Percentiles rank a stretch among this genome's conserved stretches.
These are phyloP conservation scores for Heliangelus exortis DNA, from an alignment of 2,797 vertebrate genomes.

Conservation along the genomic window DNA sequence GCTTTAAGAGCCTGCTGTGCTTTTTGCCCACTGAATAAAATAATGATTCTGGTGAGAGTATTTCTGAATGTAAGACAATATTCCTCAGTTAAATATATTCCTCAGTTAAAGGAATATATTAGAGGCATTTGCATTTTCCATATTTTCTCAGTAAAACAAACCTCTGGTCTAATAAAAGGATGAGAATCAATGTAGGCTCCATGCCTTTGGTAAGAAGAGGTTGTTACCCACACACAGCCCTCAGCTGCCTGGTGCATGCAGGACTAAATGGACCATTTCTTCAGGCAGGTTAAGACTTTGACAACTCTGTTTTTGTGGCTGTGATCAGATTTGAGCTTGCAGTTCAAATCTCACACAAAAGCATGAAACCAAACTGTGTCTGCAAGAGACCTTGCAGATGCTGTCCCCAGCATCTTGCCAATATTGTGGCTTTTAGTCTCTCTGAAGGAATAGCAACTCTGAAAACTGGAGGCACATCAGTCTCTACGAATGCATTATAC, in stretches of 20 bases:
- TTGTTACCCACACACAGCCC: not conserved
- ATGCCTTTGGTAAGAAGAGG: not conserved
- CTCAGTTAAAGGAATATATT: constrained; percentile 18
- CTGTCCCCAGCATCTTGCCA: not conserved
- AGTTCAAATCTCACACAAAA: not conserved
- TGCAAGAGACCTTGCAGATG: not conserved
- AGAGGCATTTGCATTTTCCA: not conserved
- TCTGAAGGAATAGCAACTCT: not conserved
- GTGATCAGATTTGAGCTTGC: not conserved
- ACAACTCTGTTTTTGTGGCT: not conserved
- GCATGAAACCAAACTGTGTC: not conserved
- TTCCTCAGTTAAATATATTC: not conserved
- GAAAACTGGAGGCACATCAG: constrained; percentile 12
- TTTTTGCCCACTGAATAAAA: not conserved
- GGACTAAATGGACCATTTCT: not conserved
- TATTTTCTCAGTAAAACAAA: constrained; percentile 33
- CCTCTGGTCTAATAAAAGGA: not conserved
- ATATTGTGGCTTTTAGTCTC: not conserved
- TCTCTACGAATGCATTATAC: not conserved
- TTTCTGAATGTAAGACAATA: not conserved
- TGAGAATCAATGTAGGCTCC: constrained; percentile 7
- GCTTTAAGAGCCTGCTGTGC: not conserved
- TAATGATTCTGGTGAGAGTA: not conserved
- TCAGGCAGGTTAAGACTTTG: not conserved
- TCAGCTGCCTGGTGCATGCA: rapidly evolving